Evolutionary conservation across 2,113 vertebrate species (phyloP), one percentile per base, ranked within the genome.

Genomic region (Perca fluviatilis): DNA sequence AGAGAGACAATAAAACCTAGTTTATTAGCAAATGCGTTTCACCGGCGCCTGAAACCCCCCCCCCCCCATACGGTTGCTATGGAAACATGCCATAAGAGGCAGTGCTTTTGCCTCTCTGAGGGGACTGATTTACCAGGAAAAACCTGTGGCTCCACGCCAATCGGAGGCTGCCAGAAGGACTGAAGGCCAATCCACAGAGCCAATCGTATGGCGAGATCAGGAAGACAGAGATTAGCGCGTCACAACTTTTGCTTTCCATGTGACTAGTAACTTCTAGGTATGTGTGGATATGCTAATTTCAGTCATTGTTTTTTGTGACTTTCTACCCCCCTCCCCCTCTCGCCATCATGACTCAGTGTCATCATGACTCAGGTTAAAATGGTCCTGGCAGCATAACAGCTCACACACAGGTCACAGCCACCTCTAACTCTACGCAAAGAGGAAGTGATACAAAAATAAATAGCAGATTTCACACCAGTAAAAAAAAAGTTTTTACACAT

Each of bases 21-120:
- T 93, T 93, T 91, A 91, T 90, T 90, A 83, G 78, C 78, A 90
- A 88, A 91, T 77, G 60, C 49, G 84, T 78, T 85, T 92, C 84
- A 81, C 74, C 68, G 79, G 43, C 36, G 30, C 73, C 84, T 91
- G 88, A 91, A 91, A 79, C 56, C 79, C 15, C 56, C 30, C 0
- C 4, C 7, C 0, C 46, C 8, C 65, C 0, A 14, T 1, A 23
- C 2, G 1, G 90, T 94, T 92, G 81, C 90, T 72, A 92, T 87
- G 86, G 91, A 82, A 86, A 93, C 82, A 63, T 1, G 21, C 61
- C 87, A 80, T 85, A 79, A 71, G 77, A 79, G 75, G 21, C 70
- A 53, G 79, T 23, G 67, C 51, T 61, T 80, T 75, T 46, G 56
- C 80, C 73, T 89, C 25, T 77, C 7, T 13, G 69, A 79, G 46